Evolutionary conservation across 2,797 vertebrate species (phyloP).

Genomic region (Limosa lapponica): DNA sequence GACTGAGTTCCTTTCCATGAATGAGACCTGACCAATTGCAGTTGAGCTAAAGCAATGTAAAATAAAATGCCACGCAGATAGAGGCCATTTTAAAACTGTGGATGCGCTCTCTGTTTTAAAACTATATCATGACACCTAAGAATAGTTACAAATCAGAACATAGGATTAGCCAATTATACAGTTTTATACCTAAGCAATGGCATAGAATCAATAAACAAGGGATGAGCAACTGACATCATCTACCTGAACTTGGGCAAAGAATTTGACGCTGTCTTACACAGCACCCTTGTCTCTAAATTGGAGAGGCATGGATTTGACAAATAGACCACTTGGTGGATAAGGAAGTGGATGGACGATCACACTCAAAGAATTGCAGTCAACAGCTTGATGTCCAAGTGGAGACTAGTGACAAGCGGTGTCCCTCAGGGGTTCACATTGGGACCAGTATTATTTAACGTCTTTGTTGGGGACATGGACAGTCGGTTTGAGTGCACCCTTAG

Average conservation of each 20-base stretch:
- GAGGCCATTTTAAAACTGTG: not conserved
- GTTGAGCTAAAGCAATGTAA: not conserved
- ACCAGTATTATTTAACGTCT: not conserved
- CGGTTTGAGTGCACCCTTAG: not conserved
- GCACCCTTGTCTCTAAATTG: not conserved
- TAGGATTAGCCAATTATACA: not conserved
- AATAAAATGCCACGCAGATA: not conserved
- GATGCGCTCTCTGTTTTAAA: not conserved
- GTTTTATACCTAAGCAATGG: not conserved
- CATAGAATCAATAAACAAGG: not conserved
- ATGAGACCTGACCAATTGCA: not conserved
- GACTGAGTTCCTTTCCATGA: not conserved
- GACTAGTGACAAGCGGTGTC: not conserved
- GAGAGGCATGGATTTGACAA: not conserved
- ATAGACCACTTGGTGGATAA: not conserved
- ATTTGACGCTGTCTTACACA: not conserved
- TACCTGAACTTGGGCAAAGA: not conserved
- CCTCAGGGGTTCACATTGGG: not conserved
- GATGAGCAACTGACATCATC: accelerated
- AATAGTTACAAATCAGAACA: not conserved
- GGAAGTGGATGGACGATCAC: not conserved
- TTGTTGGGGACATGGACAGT: not conserved
- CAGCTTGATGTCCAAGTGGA: accelerated
- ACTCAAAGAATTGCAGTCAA: not conserved
- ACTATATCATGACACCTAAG: not conserved